Percentiles rank a stretch among this genome's conserved stretches.
Conservation (phyloP, 2,113 vertebrate species). For the Steatornis caripensis region DNA sequence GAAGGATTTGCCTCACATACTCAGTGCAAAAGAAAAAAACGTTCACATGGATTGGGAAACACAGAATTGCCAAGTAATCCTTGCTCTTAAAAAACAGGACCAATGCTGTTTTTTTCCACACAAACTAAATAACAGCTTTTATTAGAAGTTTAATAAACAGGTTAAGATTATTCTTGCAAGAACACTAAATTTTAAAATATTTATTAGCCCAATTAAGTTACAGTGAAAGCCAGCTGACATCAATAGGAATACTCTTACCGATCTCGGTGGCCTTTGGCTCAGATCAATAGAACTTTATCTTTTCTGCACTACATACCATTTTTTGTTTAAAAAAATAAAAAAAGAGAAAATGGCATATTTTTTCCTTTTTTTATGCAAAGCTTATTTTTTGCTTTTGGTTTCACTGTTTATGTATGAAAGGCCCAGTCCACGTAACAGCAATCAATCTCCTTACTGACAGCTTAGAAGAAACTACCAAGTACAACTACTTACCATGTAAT, state of each 20-base stretch:
- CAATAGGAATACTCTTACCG: not conserved
- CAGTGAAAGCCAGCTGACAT: not conserved
- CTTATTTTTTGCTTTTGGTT: not conserved
- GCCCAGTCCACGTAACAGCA: rapidly evolving
- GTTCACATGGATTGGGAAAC: not conserved
- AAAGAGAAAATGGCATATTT: not conserved
- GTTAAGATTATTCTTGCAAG: not conserved
- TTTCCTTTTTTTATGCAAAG: not conserved
- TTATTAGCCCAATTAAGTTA: not conserved
- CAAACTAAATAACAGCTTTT: not conserved
- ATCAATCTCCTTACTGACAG: not conserved
- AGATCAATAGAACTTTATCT: not conserved
- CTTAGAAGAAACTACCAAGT: not conserved
- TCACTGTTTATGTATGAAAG: not conserved
- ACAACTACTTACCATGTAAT: not conserved
- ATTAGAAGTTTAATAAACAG: not conserved
- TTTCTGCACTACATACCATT: not conserved
- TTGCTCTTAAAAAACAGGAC: not conserved
- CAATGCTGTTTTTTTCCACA: not conserved
- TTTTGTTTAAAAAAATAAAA: not conserved
- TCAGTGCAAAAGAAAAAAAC: not conserved
- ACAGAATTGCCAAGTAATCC: not conserved
- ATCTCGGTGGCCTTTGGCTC: not conserved
- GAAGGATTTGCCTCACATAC: not conserved
- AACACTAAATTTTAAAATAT: not conserved